These are phyloP conservation scores for Lordiphosa fenestrarum DNA, from an alignment of 2,888 invertebrate species.

Conservation along the genomic window DNA sequence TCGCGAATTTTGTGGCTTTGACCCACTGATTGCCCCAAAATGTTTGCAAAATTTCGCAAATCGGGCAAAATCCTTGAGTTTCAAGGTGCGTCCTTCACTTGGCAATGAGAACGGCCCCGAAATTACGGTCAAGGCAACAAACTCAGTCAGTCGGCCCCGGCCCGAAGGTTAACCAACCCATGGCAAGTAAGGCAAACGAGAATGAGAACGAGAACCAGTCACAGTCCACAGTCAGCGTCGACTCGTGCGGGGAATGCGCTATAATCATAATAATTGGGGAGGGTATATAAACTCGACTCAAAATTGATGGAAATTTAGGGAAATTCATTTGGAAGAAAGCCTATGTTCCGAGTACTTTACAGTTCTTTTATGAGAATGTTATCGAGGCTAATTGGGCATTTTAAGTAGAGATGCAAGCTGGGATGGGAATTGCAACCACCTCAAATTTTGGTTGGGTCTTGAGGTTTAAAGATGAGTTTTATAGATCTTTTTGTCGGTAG, in stretches of 20 bases:
- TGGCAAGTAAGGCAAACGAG: slow-evolving; percentile 28
- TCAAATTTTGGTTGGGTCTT: too few relatives aligned
- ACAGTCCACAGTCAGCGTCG: slow-evolving; percentile 25
- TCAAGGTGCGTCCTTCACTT: slow-evolving; percentile 77
- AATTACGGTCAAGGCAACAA: slow-evolving; percentile 75
- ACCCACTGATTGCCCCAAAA: slow-evolving; percentile 51
- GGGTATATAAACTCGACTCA: slow-evolving; percentile 14
- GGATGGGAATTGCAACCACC: too few relatives aligned
- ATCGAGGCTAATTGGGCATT: too few relatives aligned
- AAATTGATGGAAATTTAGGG: too few relatives aligned
- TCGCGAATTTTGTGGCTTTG: slow-evolving; percentile 43
- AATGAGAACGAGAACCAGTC: slow-evolving; percentile 30
- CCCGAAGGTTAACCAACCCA: slow-evolving; percentile 23
- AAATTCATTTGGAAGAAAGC: too few relatives aligned
- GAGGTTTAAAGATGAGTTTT: too few relatives aligned
- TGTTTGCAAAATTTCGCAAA: slow-evolving; percentile 58
- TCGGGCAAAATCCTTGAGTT: slow-evolving; percentile 72
- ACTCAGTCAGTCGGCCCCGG: slow-evolving; percentile 5
- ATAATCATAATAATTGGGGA: not conserved
- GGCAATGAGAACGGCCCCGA: slow-evolving; percentile 71
- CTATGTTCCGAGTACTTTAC: too few relatives aligned
- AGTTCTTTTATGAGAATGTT: too few relatives aligned
- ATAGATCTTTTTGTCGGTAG: too few relatives aligned
- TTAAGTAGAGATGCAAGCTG: too few relatives aligned
- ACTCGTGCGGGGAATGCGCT: slow-evolving; percentile 33